These are phyloP conservation scores for Bolinopsis microptera DNA, from an alignment of 37 sponge, comb jelly and placozoan genomes.

Conservation along the genomic window DNA sequence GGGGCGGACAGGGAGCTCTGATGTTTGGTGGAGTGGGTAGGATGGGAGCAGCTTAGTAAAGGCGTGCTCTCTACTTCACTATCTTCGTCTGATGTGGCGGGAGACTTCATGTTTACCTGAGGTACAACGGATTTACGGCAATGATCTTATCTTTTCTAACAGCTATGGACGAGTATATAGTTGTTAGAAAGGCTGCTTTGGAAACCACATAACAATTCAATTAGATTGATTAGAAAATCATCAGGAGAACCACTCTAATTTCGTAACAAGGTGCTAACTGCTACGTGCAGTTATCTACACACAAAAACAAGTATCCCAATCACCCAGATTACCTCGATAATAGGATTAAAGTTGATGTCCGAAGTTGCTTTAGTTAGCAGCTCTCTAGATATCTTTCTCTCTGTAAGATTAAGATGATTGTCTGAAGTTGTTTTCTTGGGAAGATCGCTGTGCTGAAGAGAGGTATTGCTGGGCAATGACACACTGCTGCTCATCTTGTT, in stretches of 20 bases:
- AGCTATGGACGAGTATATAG: no score
- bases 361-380: constrained; percentile 15
- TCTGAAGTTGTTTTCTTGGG: constrained; percentile 55
- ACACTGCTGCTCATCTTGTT: constrained; percentile 54
- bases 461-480: constrained; percentile 40
- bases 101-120: constrained; percentile 61
- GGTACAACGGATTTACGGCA: no score
- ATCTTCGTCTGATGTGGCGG: constrained; percentile 28
- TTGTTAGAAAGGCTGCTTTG: no score
- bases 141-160: no score
- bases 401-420: constrained; percentile 2
- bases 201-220: no score
- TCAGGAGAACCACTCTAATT: no score
- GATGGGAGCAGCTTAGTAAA: not conserved
- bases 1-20: constrained; percentile 34
- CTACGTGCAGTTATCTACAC: no score
- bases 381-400: constrained; percentile 47
- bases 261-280: no score
- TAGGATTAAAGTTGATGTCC: constrained; percentile 38
- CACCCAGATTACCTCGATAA: constrained; percentile 25
- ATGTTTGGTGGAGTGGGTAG: not conserved
- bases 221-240: no score
- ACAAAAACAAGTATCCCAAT: no score
- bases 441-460: constrained; percentile 17
- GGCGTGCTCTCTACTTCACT: constrained; percentile 62